Conservation (phyloP, 2,888 invertebrate species). For the Ennomos fuscantarius region DNA sequence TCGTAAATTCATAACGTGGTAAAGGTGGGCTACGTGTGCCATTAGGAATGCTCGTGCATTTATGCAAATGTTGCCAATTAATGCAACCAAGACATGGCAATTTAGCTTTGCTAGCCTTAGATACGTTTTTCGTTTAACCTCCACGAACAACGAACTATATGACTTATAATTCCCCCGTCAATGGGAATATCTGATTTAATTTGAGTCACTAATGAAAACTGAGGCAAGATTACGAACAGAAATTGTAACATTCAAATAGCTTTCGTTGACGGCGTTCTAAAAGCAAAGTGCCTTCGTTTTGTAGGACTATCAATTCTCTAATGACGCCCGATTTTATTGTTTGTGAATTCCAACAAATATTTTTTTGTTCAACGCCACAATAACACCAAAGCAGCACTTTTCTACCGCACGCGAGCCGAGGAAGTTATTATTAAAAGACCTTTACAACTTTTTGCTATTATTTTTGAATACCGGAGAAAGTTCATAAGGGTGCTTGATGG, state of each 20-base stretch:
- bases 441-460: conserved; percentile 64
- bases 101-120: conserved; percentile 8
- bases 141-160: conserved; percentile 9
- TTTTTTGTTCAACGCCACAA: conserved; percentile 26
- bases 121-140: conserved; percentile 16
- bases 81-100: conserved; percentile 15
- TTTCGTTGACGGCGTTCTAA: conserved; percentile 18
- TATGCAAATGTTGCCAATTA: conserved; percentile 29
- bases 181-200: conserved; percentile 15
- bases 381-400: conserved; percentile 33
- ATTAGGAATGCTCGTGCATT: conserved; percentile 22
- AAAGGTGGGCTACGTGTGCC: conserved; percentile 2
- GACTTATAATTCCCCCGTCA: conserved; percentile 14
- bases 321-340: conserved; percentile 27
- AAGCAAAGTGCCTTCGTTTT: conserved; percentile 12
- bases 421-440: conserved; percentile 65
- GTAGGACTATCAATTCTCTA: conserved; percentile 24
- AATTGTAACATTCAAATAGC: conserved; percentile 19
- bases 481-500: conserved; percentile 53
- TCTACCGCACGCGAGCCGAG: conserved; percentile 52
- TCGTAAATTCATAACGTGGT: conserved; percentile 15
- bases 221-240: conserved; percentile 11
- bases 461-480: conserved; percentile 58
- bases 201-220: conserved; percentile 15
- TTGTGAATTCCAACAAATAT: conserved; percentile 26